Evolutionary conservation across 2,797 vertebrate genomes (phyloP).

Genomic region (Sus cebifrons): DNA sequence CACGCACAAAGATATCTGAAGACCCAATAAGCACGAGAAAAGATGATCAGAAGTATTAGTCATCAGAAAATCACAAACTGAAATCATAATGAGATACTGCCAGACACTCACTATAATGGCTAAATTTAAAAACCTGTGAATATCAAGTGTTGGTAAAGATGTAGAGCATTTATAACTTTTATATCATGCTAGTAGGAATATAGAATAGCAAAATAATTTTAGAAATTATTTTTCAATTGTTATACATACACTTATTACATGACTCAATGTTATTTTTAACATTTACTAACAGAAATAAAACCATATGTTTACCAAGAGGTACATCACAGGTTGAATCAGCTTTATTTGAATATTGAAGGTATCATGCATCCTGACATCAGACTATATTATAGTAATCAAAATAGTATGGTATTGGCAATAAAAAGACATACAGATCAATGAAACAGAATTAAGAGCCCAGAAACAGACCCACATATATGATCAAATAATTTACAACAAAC

Average conservation of each 20-base stretch:
- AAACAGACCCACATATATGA: no score
- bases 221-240: slow-evolving; percentile 25
- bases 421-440: no score
- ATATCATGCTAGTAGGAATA: neutral
- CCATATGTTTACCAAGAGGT: neutral
- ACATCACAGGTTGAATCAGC: neutral
- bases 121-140: neutral
- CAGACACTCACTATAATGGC: neutral
- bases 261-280: slow-evolving; percentile 24
- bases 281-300: slow-evolving; percentile 28
- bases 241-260: neutral
- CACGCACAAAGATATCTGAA: neutral
- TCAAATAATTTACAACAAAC: no score
- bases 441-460: no score
- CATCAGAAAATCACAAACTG: slow-evolving; percentile 2
- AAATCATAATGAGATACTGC: neutral
- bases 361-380: neutral
- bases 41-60: neutral
- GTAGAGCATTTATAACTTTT: neutral
- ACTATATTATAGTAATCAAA: neutral
- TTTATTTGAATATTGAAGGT: neutral
- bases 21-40: neutral
- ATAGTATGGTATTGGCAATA: no score
- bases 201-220: neutral
- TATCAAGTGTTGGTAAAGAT: neutral